Evolutionary conservation across 1,140 invertebrate genomes (phyloP), one percentile per base, ranked within the genome.

Genomic region (Trachymyrmex cornetzi): DNA sequence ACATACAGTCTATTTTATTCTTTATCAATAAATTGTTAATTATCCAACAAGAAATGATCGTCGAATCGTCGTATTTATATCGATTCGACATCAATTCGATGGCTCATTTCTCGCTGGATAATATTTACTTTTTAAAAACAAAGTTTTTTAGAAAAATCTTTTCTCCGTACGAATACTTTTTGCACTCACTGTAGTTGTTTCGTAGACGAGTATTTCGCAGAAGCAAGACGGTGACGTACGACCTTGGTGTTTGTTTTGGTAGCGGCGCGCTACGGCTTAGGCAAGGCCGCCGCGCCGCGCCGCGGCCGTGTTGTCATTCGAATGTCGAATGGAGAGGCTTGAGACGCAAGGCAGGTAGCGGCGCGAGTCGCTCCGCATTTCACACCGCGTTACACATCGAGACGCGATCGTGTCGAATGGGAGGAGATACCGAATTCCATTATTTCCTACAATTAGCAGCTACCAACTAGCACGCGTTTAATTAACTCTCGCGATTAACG

Each of bases 201-300:
- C 30, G 1, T 66, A 66, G 63, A 66, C 63, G 30, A 19, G 27
- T n/a, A n/a, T 66, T 34, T 34, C 63, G 63, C 16, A 19, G 30
- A 66, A 16, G 30, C 27, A 6, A 30, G 61, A 30, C 19, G 16
- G 19, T 38, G 63, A 2, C 19, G 30, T 66, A 34, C 7, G 61
- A 12, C 30, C 63, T 66, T 66, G 63, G 63, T 66, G 30, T 66
- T 66, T 66, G 63, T 66, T 38, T 66, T 66, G 63, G 63, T 66
- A 34, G 30, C 59, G 59, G 1, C 24, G 12, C 19, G 63, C 30
- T 19, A 34, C 7, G 12, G 19, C 61, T 30, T 34, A 64, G 27
- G 6, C 30, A 66, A 66, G 63, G 63, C 63, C 63, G 27, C 30
- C 63, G 63, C 16, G 27, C 30, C 63, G 63, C 16, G 27, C 63